Evolutionary conservation across 1,140 invertebrate species (phyloP).

Genomic region (Mactra quadrangularis): DNA sequence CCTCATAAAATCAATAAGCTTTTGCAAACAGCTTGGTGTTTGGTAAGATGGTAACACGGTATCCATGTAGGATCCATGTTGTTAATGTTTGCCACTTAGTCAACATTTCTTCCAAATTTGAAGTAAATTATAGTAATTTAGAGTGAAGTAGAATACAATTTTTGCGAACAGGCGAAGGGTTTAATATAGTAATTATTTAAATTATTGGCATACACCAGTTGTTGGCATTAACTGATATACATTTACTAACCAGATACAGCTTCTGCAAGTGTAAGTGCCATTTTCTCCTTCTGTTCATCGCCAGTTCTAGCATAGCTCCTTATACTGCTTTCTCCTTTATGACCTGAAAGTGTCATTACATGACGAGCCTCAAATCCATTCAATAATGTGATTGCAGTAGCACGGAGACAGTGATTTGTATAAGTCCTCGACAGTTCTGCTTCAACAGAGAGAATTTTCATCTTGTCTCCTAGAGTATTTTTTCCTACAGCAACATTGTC

Average conservation of each 20-base stretch:
- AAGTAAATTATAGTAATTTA: too few relatives aligned
- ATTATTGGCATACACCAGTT: too few relatives aligned
- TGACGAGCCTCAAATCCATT: constrained; percentile 32
- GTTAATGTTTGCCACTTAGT: too few relatives aligned
- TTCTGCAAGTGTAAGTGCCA: background rate
- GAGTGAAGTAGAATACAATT: too few relatives aligned
- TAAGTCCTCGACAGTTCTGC: constrained; percentile 1
- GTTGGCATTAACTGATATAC: too few relatives aligned
- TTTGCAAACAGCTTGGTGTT: too few relatives aligned
- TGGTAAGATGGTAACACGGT: too few relatives aligned
- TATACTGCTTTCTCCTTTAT: constrained; percentile 35
- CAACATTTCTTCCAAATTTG: too few relatives aligned
- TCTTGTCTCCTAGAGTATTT: constrained; percentile 24
- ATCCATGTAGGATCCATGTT: too few relatives aligned
- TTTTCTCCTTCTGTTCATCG: constrained; percentile 16
- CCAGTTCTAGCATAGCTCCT: constrained; percentile 30
- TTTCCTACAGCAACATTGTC: background rate
- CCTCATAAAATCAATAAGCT: too few relatives aligned
- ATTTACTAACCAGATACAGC: constrained; percentile 4
- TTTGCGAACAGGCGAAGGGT: too few relatives aligned
- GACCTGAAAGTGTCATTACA: constrained; percentile 39
- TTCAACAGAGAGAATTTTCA: constrained; percentile 9
- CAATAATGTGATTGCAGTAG: constrained; percentile 27
- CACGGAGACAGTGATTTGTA: constrained; percentile 37
- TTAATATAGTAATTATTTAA: too few relatives aligned